phyloP scores from a whole-genome alignment of 2,888 invertebrate species.

The Pteria penguin region DNA sequence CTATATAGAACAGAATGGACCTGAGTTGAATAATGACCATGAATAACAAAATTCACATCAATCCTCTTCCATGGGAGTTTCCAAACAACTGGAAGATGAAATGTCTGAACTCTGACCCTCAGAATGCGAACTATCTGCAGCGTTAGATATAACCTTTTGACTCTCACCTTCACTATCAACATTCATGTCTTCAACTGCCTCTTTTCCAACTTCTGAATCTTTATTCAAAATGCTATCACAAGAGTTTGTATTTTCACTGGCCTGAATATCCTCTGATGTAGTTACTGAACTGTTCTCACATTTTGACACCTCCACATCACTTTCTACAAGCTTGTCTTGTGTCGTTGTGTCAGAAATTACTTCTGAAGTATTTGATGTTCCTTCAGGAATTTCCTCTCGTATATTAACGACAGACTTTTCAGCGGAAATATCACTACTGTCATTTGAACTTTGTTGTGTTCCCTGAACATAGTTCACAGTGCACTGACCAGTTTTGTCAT shows the following conservation, averaged over 20 bases:
- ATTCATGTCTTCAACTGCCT: neutral
- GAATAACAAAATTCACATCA: neutral
- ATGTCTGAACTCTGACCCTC: neutral
- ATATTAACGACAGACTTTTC: too few species aligned
- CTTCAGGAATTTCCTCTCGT: too few species aligned
- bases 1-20: neutral
- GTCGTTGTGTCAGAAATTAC: too few species aligned
- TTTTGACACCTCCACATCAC: neutral
- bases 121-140: neutral
- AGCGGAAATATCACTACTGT: too few species aligned
- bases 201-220: neutral
- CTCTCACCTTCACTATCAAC: neutral
- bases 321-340: too few species aligned
- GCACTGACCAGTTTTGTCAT: too few species aligned
- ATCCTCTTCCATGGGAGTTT: conserved; percentile 20
- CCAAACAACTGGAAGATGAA: neutral
- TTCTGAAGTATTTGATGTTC: too few species aligned
- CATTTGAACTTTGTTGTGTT: too few species aligned
- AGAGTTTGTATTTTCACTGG: too few species aligned
- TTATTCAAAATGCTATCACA: neutral
- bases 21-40: neutral
- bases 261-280: neutral
- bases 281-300: neutral
- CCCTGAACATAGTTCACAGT: too few species aligned
- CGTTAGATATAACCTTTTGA: neutral